Evolutionary conservation across 2,797 vertebrate species (phyloP), one percentile per base, ranked within the genome.

Genomic region (Hephaestus fuliginosus): DNA sequence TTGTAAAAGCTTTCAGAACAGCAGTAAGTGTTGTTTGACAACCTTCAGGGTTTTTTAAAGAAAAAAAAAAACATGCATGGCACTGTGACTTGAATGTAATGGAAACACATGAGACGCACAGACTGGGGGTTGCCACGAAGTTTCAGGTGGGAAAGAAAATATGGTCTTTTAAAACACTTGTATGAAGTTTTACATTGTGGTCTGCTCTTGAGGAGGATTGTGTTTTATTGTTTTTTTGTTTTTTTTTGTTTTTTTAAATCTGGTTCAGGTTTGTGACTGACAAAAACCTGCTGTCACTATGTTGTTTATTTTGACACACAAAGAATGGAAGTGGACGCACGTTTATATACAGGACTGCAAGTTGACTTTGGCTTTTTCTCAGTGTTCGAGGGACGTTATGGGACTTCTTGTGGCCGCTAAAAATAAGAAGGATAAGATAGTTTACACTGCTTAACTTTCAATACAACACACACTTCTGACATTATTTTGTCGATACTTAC

Each of bases 401-500:
- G 49, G 14, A 48, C 51, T 71, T 8, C 25, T 20, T 67, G 5
- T 41, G 13, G 12, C 68, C 41, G 28, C 56, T 68, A n/a, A 57
- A 46, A 41, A 56, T 7, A 13, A 70, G 25, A 17, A 46, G 7
- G 18, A 70, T 25, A 18, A n/a, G 44, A 69, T 22, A 63, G 44
- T 68, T 65, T 48, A 43, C 48, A 70, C 55, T 53, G 3, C 41
- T 67, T 62, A 41, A 61, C 62, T 61, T 60, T 82, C 18, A 73
- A 46, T 7, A 36, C 33, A 12, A 25, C 56, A 39, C 17, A 48
- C 13, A 30, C 13, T 4, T n/a, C 30, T 14, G 15, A 10, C 52
- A 22, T 56, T 14, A n/a, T 20, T 12, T 22, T 25, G 30, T 39
- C 7, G 10, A 5, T 8, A 9, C 30, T 48, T 56, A 18, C 11